Conservation (phyloP, 2,888 invertebrate species). For the Drosophila infuscata region DNA sequence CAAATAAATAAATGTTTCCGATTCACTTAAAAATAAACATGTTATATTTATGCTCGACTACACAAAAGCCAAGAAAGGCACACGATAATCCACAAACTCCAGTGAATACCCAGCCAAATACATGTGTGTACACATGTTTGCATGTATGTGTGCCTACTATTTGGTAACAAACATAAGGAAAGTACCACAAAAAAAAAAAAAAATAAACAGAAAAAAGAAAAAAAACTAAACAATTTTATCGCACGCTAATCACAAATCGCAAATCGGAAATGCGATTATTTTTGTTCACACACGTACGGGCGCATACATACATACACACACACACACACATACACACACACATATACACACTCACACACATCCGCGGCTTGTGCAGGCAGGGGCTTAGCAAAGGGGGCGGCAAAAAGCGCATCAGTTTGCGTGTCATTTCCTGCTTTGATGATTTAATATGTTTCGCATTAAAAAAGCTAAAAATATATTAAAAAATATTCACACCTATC, state of each 20-base stretch:
- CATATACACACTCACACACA: conserved; percentile 11
- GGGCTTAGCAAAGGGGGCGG: conserved; percentile 21
- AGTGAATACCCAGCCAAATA: conserved; percentile 18
- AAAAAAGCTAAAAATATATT: background rate
- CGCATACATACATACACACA: too few relatives aligned
- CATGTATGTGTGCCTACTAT: background rate
- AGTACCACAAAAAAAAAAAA: conserved; percentile 8
- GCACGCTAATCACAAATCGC: conserved; percentile 77
- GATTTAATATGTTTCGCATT: background rate
- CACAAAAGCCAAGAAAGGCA: conserved; percentile 43
- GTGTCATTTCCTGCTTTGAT: background rate
- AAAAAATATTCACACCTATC: too few relatives aligned
- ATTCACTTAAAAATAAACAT: conserved; percentile 68
- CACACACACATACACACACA: conserved; percentile 35
- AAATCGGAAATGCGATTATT: conserved; percentile 81
- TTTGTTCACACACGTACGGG: conserved; percentile 53
- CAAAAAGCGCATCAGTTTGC: background rate
- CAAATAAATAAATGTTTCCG: conserved; percentile 71
- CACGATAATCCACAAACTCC: conserved; percentile 34
- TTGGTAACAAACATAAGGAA: conserved; percentile 17
- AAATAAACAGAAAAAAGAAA: background rate
- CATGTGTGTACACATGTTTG: conserved; percentile 10
- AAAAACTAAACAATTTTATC: conserved; percentile 59
- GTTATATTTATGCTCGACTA: conserved; percentile 67
- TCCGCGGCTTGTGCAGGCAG: conserved; percentile 14